phyloP scores from a whole-genome alignment of 2,888 invertebrate species.

The Dioctria rufipes region DNA sequence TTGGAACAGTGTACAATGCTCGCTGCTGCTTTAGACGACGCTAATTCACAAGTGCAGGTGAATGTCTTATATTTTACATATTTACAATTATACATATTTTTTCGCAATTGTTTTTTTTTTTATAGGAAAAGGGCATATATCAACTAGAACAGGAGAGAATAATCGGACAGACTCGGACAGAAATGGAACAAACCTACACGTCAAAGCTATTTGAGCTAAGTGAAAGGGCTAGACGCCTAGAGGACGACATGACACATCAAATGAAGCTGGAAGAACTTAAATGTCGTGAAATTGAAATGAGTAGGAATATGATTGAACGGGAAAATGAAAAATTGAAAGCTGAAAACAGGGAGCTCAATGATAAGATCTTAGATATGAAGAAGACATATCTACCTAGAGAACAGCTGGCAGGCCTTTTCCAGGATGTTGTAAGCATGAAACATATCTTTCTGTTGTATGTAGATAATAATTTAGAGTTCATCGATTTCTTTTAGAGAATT shows the following conservation, averaged over 20 bases:
- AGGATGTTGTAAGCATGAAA: slow-evolving; percentile 74
- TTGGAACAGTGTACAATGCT: slow-evolving; percentile 77
- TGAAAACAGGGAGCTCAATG: slow-evolving; percentile 63
- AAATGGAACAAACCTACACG: slow-evolving; percentile 75
- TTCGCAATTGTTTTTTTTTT: neutral
- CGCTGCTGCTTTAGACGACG: slow-evolving; percentile 74
- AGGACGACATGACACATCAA: slow-evolving; percentile 75
- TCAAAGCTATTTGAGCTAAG: slow-evolving; percentile 75
- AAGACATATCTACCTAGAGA: slow-evolving; percentile 77
- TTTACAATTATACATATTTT: neutral
- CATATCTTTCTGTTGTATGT: neutral
- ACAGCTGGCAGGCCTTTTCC: slow-evolving; percentile 78
- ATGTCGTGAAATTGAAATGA: slow-evolving; percentile 71
- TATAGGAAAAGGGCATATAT: slow-evolving; percentile 53
- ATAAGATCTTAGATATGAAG: slow-evolving; percentile 69
- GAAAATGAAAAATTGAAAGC: slow-evolving; percentile 67
- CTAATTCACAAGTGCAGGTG: slow-evolving; percentile 57
- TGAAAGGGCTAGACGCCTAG: slow-evolving; percentile 75
- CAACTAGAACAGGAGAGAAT: slow-evolving; percentile 58
- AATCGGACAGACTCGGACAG: slow-evolving; percentile 75
- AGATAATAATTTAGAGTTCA: neutral
- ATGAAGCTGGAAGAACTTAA: slow-evolving; percentile 72
- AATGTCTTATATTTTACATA: neutral
- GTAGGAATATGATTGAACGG: slow-evolving; percentile 70
- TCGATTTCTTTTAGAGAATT: slow-evolving; percentile 69